Conservation (phyloP, 1,140 invertebrate genomes). For the Agrypnia vestita region DNA sequence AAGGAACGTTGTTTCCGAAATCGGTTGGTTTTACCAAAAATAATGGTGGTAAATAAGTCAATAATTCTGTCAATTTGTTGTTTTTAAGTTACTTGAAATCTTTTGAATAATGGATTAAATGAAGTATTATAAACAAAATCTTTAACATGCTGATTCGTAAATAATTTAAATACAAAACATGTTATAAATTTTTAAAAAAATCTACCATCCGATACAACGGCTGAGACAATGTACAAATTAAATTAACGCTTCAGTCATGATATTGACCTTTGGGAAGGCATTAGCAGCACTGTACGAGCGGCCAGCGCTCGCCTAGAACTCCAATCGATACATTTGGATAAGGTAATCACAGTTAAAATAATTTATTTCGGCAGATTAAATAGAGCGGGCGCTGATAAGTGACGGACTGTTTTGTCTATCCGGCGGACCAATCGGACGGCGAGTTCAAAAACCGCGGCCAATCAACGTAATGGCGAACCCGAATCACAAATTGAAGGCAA, state of each 20-base stretch:
- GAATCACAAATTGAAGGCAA: conserved; percentile 59
- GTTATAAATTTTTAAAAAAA: too few relatives aligned
- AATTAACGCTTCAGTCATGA: conserved; percentile 28
- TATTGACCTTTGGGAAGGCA: conserved; percentile 44
- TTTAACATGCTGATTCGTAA: too few relatives aligned
- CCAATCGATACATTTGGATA: conserved; percentile 49
- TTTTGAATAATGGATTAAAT: too few relatives aligned
- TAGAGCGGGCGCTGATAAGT: conserved; percentile 52
- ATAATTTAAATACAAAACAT: too few relatives aligned
- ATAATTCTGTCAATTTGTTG: too few relatives aligned
- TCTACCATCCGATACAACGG: neutral
- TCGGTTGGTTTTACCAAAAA: too few relatives aligned
- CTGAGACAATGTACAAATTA: conserved; percentile 19
- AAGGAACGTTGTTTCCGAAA: too few relatives aligned
- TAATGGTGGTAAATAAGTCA: too few relatives aligned
- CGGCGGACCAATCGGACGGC: conserved; percentile 35
- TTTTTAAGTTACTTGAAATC: too few relatives aligned
- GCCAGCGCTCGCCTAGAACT: conserved; percentile 26
- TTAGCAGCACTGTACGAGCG: conserved; percentile 16
- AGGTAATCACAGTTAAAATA: conserved; percentile 53
- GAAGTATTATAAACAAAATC: too few relatives aligned
- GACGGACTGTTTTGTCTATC: conserved; percentile 34
- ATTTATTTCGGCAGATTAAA: conserved; percentile 53
- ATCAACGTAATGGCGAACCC: conserved; percentile 58
- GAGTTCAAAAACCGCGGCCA: conserved; percentile 39